Evolutionary conservation across 2,888 invertebrate species (phyloP).

Genomic region (Drosophila gaucha): DNA sequence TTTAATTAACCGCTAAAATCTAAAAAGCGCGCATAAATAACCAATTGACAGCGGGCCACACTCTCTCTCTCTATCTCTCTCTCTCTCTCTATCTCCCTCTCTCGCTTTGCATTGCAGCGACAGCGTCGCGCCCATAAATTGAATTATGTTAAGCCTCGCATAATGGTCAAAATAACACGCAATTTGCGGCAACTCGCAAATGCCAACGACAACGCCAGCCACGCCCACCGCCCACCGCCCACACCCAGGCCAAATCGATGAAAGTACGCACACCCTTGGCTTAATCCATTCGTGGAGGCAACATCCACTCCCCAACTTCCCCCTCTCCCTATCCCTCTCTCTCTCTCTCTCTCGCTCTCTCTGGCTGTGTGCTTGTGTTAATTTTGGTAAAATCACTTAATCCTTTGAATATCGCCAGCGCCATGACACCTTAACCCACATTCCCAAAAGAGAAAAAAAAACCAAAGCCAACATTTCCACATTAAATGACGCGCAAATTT

Average conservation of each 20-base stretch:
- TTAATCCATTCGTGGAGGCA: conserved; percentile 18
- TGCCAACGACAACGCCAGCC: conserved; percentile 36
- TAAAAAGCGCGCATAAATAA: conserved; percentile 76
- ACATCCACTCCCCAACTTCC: background rate
- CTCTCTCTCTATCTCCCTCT: background rate
- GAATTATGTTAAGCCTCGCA: conserved; percentile 77
- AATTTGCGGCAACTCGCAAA: conserved; percentile 64
- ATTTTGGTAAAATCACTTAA: conserved; percentile 75
- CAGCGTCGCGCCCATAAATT: conserved; percentile 65
- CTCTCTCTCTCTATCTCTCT: background rate
- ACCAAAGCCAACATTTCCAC: conserved; percentile 45
- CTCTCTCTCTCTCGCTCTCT: background rate
- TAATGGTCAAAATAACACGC: conserved; percentile 77
- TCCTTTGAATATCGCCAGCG: conserved; percentile 67
- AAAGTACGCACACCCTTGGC: conserved; percentile 21
- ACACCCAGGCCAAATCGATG: conserved; percentile 40
- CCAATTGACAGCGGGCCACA: conserved; percentile 61
- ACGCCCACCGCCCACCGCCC: background rate
- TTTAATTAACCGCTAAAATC: conserved; percentile 79
- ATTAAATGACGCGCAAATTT: conserved; percentile 77
- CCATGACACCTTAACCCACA: conserved; percentile 65
- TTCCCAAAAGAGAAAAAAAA: conserved; percentile 7
- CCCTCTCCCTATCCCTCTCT: background rate
- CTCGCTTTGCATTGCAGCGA: conserved; percentile 39
- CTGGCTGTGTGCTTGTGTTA: conserved; percentile 38